Percentiles rank a stretch among this genome's conserved stretches.
phyloP scores from a whole-genome alignment of 2,113 vertebrate species.

The Scatophagus argus region DNA sequence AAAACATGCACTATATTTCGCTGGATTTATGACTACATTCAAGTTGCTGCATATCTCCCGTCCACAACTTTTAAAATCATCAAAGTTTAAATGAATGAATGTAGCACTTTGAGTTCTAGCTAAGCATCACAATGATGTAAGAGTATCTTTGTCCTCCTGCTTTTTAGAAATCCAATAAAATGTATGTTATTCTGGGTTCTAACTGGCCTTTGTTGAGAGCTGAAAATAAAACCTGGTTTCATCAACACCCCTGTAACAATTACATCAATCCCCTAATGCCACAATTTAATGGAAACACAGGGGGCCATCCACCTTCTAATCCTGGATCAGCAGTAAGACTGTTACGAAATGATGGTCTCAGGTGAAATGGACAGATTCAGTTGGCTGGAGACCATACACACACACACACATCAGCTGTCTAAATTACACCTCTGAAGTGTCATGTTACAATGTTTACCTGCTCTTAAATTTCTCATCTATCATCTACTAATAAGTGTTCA shows the following conservation, averaged over 20 bases:
- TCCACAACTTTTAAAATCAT: neutral
- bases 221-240: conserved; percentile 75
- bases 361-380: neutral
- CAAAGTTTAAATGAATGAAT: neutral
- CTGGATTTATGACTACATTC: neutral
- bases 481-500: neutral
- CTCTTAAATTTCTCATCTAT: neutral
- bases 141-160: neutral
- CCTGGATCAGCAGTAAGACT: conserved; percentile 37
- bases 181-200: conserved; percentile 8
- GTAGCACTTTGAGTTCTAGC: neutral
- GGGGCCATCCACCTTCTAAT: conserved; percentile 69
- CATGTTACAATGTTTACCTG: neutral
- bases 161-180: conserved; percentile 19
- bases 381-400: neutral
- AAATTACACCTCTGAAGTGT: conserved; percentile 3
- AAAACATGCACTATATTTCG: neutral
- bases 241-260: conserved; percentile 74
- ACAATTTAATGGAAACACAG: conserved; percentile 74
- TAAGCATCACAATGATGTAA: neutral
- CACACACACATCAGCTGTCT: neutral
- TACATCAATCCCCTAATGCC: conserved; percentile 77
- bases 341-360: conserved; percentile 21
- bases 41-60: neutral
- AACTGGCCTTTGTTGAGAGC: conserved; percentile 50